Evolutionary conservation across 1,140 invertebrate genomes (phyloP), one percentile per base, ranked within the genome.

Genomic region (Agraylea sexmaculata): DNA sequence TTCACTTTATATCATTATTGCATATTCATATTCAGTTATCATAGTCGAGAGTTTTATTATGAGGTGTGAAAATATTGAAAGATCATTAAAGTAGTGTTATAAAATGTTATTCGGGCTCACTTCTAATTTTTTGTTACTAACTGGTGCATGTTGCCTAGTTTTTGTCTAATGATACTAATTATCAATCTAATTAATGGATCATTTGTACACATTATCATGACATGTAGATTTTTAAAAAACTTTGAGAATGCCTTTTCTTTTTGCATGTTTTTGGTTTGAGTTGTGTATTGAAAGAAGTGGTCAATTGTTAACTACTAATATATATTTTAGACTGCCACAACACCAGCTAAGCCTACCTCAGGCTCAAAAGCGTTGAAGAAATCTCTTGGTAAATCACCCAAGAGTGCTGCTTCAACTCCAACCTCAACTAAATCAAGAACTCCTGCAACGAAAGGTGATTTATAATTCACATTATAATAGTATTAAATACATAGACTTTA

Each of bases 1-100:
- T n/a, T n/a, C n/a, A n/a, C n/a, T n/a, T n/a, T n/a, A n/a, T 56
- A 58, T n/a, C 56, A 47, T 40, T 46, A 52, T 50, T 53, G 47
- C 53, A 56, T 52, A 57, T 56, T 55, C 53, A 55, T n/a, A n/a
- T n/a, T n/a, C n/a, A 15, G 36, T 22, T n/a, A 15, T 27, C 22
- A 28, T 20, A 40, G 23, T 37, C 16, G 46, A 40, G 48, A 47
- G 48, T 28, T n/a, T n/a, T n/a, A n/a, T n/a, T n/a, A n/a, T n/a
- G n/a, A n/a, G n/a, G n/a, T n/a, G n/a, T n/a, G n/a, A n/a, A n/a
- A n/a, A n/a, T n/a, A n/a, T n/a, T n/a, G n/a, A n/a, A n/a, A n/a
- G n/a, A n/a, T n/a, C n/a, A n/a, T n/a, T n/a, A n/a, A n/a, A n/a
- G n/a, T n/a, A n/a, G n/a, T n/a, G n/a, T n/a, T n/a, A n/a, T n/a